A percentile compares a stretch with the other conserved stretches of the same genome.
Conservation (phyloP, 2,113 vertebrate genomes). For the Hyla sarda region DNA sequence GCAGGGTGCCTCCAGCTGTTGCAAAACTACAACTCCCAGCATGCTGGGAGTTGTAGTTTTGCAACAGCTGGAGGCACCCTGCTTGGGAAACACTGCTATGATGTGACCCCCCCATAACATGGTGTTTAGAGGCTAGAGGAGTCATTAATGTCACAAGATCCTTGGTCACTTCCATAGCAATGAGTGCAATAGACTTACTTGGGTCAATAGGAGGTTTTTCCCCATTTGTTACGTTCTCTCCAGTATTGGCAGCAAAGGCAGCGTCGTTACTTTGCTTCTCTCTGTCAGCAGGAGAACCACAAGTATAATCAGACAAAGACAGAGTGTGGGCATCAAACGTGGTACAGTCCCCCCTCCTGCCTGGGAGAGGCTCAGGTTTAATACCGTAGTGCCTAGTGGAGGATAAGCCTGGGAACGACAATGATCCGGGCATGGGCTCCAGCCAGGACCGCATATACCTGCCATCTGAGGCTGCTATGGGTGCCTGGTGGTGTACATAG, state of each 20-base stretch:
- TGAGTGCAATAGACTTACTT: constrained; percentile 81
- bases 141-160: neutral
- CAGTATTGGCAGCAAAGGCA: constrained; percentile 78
- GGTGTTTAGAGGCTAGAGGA: neutral
- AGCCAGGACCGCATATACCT: constrained; percentile 96
- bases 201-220: constrained; percentile 83
- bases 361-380: constrained; percentile 91
- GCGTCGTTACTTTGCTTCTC: constrained; percentile 85
- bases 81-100: no score
- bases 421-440: constrained; percentile 88
- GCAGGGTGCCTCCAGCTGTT: no score
- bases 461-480: constrained; percentile 85
- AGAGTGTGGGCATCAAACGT: constrained; percentile 91
- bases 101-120: no score
- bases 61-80: no score
- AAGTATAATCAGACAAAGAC: constrained; percentile 90
- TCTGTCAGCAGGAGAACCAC: constrained; percentile 86
- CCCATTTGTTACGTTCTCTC: constrained; percentile 79
- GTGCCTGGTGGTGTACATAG: constrained; percentile 87
- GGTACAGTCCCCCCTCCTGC: constrained; percentile 84
- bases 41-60: no score
- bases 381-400: constrained; percentile 91
- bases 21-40: no score
- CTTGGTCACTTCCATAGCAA: neutral
- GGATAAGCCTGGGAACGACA: constrained; percentile 93